phyloP scores from a whole-genome alignment of 2,797 vertebrate genomes.

The Tapera naevia region DNA sequence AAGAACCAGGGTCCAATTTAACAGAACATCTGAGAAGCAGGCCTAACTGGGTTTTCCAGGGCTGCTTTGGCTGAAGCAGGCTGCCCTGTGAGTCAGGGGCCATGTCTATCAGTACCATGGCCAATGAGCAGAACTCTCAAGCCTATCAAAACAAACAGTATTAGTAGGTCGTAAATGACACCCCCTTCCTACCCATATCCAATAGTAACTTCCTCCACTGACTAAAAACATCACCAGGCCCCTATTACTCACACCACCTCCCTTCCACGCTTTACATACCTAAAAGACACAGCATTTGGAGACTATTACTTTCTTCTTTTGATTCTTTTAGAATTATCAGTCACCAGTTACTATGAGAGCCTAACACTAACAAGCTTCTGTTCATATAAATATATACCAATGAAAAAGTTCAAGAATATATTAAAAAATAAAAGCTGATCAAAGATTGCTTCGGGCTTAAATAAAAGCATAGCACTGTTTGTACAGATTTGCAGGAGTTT shows the following conservation, averaged over 20 bases:
- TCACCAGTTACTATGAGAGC: background rate
- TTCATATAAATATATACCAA: background rate
- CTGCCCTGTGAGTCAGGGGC: background rate
- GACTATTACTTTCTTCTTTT: background rate
- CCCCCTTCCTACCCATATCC: background rate
- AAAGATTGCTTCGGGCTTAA: background rate
- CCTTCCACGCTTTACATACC: background rate
- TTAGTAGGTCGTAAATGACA: background rate
- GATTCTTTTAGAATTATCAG: background rate
- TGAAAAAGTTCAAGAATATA: background rate
- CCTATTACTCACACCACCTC: background rate
- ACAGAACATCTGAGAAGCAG: background rate
- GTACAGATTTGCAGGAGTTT: background rate
- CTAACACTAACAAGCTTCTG: background rate
- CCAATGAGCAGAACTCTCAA: background rate
- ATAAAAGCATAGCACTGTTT: background rate
- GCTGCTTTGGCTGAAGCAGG: background rate
- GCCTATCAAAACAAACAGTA: background rate
- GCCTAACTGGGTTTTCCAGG: background rate
- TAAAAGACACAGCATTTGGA: background rate
- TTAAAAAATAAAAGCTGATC: background rate
- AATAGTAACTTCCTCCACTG: background rate
- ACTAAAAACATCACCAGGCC: background rate
- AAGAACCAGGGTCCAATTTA: background rate
- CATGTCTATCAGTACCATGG: rapidly evolving